Conservation (phyloP, 2,797 vertebrate species). For the Salmo trutta region DNA sequence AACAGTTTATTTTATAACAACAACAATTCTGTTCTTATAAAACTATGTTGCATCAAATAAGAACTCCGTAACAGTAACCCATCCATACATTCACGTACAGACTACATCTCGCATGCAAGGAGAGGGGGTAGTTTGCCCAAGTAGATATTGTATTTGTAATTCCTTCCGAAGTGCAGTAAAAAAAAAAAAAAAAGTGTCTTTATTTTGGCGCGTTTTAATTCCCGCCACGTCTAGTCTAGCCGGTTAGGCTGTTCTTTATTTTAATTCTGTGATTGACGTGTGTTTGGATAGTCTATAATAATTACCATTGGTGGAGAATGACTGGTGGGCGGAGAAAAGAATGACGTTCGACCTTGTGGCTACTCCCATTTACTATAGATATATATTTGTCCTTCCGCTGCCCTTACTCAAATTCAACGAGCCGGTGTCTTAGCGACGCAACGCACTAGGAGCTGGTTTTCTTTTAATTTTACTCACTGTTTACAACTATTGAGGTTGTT, state of each 20-base stretch:
- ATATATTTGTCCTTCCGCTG: conserved; percentile 55
- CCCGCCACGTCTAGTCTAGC: conserved; percentile 87
- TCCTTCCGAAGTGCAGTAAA: conserved; percentile 56
- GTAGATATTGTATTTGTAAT: conserved; percentile 56
- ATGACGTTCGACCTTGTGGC: background rate
- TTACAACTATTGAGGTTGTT: conserved; percentile 54
- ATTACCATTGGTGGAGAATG: conserved; percentile 48
- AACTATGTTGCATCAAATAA: too few relatives aligned
- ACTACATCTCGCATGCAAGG: background rate
- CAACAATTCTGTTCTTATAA: background rate
- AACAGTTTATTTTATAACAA: background rate
- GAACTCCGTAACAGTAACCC: too few relatives aligned
- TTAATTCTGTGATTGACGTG: conserved; percentile 70
- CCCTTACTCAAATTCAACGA: conserved; percentile 49
- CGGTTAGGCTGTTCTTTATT: conserved; percentile 59
- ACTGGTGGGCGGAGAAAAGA: conserved; percentile 34
- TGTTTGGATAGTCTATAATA: conserved; percentile 24
- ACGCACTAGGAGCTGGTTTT: conserved; percentile 5
- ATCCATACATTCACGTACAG: background rate
- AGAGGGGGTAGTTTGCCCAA: too few relatives aligned
- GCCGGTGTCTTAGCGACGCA: conserved; percentile 66
- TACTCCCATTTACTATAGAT: conserved; percentile 66
- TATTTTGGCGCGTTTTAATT: conserved; percentile 86
- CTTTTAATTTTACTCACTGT: conserved; percentile 45
- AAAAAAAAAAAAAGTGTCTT: conserved; percentile 30